Evolutionary conservation across 2,113 vertebrate species (phyloP).

Genomic region (Nothobranchius furzeri): DNA sequence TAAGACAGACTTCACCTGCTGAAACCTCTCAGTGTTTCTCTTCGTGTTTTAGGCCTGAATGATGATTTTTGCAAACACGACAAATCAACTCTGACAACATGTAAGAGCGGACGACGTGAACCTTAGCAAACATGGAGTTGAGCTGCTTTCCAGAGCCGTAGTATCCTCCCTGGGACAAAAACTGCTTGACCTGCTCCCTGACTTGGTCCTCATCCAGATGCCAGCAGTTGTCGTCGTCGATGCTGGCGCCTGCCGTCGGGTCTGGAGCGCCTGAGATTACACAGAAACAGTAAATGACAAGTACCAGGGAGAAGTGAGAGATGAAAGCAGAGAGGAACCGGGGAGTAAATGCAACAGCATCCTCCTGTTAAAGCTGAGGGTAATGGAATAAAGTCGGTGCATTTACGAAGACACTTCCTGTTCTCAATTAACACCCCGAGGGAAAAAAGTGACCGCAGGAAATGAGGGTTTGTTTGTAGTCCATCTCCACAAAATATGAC

Average conservation of each 20-base stretch:
- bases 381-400: slow-evolving; percentile 8
- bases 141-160: slow-evolving; percentile 98
- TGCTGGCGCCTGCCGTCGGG: slow-evolving; percentile 96
- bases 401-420: slow-evolving; percentile 10
- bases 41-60: not conserved
- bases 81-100: not conserved
- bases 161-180: slow-evolving; percentile 97
- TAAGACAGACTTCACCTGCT: not conserved
- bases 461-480: slow-evolving; percentile 25
- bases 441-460: slow-evolving; percentile 23
- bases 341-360: slow-evolving; percentile 2
- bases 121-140: slow-evolving; percentile 99
- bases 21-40: not conserved
- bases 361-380: not conserved
- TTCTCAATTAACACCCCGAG: not conserved
- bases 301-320: not conserved
- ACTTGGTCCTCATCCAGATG: slow-evolving; percentile 98
- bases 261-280: slow-evolving; percentile 88
- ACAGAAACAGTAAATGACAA: slow-evolving; percentile 14
- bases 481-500: not conserved
- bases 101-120: slow-evolving; percentile 48
- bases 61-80: not conserved
- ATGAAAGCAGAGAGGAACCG: not conserved
- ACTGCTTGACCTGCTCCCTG: slow-evolving; percentile 97
- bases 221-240: slow-evolving; percentile 98